These are phyloP conservation scores for Acanthis flammea DNA, from an alignment of 2,797 vertebrate species.

Conservation along the genomic window DNA sequence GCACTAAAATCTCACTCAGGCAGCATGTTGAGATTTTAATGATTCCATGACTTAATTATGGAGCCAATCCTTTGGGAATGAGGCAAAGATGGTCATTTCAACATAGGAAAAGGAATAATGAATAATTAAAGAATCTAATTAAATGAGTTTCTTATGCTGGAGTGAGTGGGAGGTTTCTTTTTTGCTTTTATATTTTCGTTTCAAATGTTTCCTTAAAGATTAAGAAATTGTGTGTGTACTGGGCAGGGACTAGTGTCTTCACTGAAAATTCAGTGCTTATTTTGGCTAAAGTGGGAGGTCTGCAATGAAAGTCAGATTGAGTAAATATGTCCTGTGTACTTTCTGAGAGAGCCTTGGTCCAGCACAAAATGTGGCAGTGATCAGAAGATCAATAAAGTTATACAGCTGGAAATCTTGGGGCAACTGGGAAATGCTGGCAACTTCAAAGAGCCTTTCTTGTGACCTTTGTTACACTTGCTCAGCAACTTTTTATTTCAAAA, in stretches of 20 bases:
- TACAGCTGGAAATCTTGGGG: neutral
- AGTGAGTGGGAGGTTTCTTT: neutral
- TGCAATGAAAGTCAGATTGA: neutral
- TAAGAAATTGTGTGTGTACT: neutral
- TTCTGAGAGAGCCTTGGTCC: neutral
- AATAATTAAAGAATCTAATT: slow-evolving; percentile 41
- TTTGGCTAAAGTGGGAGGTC: neutral
- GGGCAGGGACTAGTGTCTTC: neutral
- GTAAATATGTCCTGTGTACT: neutral
- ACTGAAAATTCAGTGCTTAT: neutral
- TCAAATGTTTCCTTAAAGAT: neutral
- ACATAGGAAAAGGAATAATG: slow-evolving; percentile 18
- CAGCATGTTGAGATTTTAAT: slow-evolving; percentile 3
- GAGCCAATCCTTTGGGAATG: neutral
- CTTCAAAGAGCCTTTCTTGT: neutral
- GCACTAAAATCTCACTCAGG: neutral
- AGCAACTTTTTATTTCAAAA: neutral
- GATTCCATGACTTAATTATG: slow-evolving; percentile 58
- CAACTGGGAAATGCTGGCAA: neutral
- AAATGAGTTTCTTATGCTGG: neutral
- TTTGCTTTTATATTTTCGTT: neutral
- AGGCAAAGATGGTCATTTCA: slow-evolving; percentile 10
- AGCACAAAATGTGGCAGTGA: neutral
- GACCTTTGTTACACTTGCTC: neutral
- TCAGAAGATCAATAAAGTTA: neutral